A percentile compares a stretch with the other conserved stretches of the same genome.
Evolutionary conservation across 2,797 vertebrate species (phyloP).

Genomic region (Scolopax rusticola): DNA sequence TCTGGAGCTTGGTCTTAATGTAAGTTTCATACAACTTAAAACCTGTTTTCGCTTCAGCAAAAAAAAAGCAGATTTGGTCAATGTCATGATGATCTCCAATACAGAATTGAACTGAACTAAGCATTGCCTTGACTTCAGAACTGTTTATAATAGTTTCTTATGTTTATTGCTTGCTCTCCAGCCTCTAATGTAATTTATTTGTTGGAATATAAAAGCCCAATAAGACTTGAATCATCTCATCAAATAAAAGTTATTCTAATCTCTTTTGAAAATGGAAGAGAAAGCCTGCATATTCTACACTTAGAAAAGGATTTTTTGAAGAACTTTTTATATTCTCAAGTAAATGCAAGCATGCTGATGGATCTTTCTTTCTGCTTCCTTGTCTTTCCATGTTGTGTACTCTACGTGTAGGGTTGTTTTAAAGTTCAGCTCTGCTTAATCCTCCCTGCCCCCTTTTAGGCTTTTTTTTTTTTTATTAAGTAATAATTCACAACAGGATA

Average conservation of each 20-base stretch:
- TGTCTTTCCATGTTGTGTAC: background rate
- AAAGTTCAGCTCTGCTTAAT: background rate
- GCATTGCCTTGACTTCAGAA: background rate
- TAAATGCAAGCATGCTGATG: background rate
- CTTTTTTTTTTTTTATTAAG: background rate
- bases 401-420: background rate
- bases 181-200: background rate
- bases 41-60: background rate
- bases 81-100: background rate
- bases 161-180: background rate
- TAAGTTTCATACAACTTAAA: background rate
- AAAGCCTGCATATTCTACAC: background rate
- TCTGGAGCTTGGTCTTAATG: background rate
- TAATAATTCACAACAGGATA: constrained; percentile 49
- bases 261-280: background rate
- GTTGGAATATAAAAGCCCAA: background rate
- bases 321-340: background rate
- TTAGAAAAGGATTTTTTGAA: background rate
- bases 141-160: background rate
- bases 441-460: background rate
- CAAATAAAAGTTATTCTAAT: background rate
- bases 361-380: background rate
- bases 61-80: background rate
- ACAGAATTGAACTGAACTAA: background rate
- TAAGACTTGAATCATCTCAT: background rate